These are phyloP conservation scores for Mesoligia furuncula DNA, from an alignment of 2,888 invertebrate species.

Conservation along the genomic window DNA sequence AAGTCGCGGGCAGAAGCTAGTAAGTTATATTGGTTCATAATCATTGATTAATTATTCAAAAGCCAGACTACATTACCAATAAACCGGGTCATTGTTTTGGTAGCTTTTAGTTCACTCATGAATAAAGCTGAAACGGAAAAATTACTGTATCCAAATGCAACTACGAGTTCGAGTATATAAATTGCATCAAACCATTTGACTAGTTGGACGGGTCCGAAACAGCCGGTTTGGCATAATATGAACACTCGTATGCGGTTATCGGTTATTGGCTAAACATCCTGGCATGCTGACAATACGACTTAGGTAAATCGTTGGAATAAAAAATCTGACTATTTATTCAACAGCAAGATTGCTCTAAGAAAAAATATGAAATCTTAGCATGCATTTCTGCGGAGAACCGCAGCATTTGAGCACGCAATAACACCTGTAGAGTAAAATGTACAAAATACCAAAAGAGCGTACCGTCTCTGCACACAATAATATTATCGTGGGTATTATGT, in stretches of 20 bases:
- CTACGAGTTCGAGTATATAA: constrained; percentile 29
- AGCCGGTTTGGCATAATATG: constrained; percentile 44
- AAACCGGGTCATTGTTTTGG: neutral
- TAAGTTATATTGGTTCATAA: constrained; percentile 13
- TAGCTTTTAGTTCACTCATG: neutral
- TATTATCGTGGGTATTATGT: constrained; percentile 40
- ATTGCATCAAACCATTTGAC: constrained; percentile 34
- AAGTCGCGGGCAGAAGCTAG: no score
- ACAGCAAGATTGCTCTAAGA: constrained; percentile 1
- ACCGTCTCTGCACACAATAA: constrained; percentile 31
- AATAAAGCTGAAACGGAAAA: constrained; percentile 20
- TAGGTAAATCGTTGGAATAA: constrained; percentile 9
- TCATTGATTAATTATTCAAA: constrained; percentile 30
- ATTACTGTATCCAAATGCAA: constrained; percentile 15
- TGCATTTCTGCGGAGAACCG: constrained; percentile 30
- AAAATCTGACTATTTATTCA: constrained; percentile 12
- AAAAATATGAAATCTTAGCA: neutral
- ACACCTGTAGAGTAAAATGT: constrained; percentile 51
- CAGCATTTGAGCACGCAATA: constrained; percentile 27
- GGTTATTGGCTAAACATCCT: constrained; percentile 40
- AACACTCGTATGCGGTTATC: constrained; percentile 51
- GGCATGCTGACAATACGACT: constrained; percentile 39
- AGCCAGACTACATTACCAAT: neutral
- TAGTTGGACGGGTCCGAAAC: constrained; percentile 25
- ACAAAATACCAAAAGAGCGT: constrained; percentile 5